Evolutionary conservation across 2,888 invertebrate genomes (phyloP).

Genomic region (Cataglyphis livida): DNA sequence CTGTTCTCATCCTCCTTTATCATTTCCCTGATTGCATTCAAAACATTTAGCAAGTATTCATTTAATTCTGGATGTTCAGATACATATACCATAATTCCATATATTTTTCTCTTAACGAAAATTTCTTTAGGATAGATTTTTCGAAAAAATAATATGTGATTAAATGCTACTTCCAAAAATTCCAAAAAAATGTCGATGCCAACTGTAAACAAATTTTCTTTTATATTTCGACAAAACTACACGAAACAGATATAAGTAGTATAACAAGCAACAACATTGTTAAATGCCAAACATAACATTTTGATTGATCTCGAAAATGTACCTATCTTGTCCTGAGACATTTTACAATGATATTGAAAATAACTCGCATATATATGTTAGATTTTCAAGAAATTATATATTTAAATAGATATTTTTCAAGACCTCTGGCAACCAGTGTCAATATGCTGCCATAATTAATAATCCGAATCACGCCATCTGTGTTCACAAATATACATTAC

Average conservation of each 20-base stretch:
- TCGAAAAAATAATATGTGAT: constrained; percentile 88
- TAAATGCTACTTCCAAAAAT: constrained; percentile 89
- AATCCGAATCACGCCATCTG: not conserved
- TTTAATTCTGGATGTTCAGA: constrained; percentile 89
- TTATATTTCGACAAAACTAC: not conserved
- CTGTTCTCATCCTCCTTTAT: constrained; percentile 87
- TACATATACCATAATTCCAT: constrained; percentile 88
- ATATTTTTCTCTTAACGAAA: constrained; percentile 89
- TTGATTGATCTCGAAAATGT: constrained; percentile 25
- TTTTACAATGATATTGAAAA: constrained; percentile 41
- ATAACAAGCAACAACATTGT: not conserved
- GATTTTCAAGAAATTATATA: not conserved
- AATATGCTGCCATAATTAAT: not conserved
- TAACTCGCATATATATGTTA: not conserved
- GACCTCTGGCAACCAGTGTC: too few relatives aligned
- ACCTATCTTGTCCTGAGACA: constrained; percentile 76
- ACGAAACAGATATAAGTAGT: not conserved
- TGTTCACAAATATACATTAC: not conserved
- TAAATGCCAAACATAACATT: too few relatives aligned
- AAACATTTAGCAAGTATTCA: constrained; percentile 86
- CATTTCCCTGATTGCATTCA: constrained; percentile 76
- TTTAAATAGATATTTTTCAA: not conserved
- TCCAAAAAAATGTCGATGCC: constrained; percentile 88
- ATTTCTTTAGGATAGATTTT: constrained; percentile 89
- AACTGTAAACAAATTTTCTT: constrained; percentile 79